Evolutionary conservation across 2,888 invertebrate species (phyloP).

Genomic region (Phoenoteleia sp.): DNA sequence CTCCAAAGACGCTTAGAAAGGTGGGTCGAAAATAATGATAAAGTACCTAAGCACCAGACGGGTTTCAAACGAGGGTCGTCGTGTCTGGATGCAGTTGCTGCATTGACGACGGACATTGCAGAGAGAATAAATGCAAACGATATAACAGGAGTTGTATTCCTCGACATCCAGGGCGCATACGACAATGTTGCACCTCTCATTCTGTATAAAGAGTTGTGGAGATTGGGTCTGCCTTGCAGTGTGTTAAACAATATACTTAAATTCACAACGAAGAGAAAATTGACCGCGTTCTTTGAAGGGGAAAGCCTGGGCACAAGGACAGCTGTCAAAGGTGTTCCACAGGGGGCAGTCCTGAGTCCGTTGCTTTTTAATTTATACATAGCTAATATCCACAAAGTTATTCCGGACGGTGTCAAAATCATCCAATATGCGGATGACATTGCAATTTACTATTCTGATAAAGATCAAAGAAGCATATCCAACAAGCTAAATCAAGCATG

Average conservation of each 20-base stretch:
- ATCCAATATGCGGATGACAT: background rate
- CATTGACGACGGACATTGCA: too few species aligned
- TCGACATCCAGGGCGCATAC: too few species aligned
- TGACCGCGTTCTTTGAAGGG: too few species aligned
- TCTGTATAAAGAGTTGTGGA: too few species aligned
- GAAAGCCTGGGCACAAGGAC: background rate
- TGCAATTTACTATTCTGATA: background rate
- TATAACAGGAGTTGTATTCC: too few species aligned
- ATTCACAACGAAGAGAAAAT: too few species aligned
- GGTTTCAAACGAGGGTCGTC: background rate
- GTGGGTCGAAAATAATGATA: too few species aligned
- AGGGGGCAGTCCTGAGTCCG: background rate
- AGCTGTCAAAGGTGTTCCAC: background rate
- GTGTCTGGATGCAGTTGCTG: background rate
- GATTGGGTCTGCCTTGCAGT: too few species aligned
- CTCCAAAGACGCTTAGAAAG: background rate
- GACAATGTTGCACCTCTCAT: too few species aligned
- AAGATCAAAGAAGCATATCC: background rate
- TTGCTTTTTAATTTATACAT: background rate
- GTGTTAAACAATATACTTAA: too few species aligned
- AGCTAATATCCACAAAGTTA: background rate
- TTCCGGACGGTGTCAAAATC: background rate
- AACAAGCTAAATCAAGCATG: background rate
- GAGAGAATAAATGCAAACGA: too few species aligned
- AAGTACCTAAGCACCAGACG: background rate